These are phyloP conservation scores for Microctonus hyperodae DNA, from an alignment of 2,888 invertebrate genomes.

Conservation along the genomic window DNA sequence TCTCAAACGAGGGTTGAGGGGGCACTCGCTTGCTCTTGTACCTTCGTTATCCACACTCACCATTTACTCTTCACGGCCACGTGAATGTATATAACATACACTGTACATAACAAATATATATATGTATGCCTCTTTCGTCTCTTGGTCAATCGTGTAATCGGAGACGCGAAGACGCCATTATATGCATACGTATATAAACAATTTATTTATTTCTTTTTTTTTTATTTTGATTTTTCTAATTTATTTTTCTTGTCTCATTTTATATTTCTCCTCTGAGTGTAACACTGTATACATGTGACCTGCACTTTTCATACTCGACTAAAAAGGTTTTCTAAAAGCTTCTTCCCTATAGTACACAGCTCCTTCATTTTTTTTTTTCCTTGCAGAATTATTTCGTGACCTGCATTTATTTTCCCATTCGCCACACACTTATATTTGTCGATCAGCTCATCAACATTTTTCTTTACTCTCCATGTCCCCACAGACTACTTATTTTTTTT, in stretches of 20 bases:
- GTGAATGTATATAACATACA: conserved; percentile 29
- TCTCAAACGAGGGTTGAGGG: conserved; percentile 31
- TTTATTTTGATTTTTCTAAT: not conserved
- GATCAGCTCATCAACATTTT: not conserved
- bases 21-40: conserved; percentile 57
- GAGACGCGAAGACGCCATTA: conserved; percentile 55
- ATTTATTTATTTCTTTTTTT: not conserved
- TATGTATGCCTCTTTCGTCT: conserved; percentile 18
- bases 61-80: conserved; percentile 55
- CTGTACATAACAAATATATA: no score
- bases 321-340: no score
- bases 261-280: not conserved
- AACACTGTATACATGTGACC: not conserved
- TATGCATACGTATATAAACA: conserved; percentile 29
- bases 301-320: no score
- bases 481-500: not conserved
- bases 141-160: conserved; percentile 48
- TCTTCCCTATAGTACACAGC: no score
- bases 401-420: not conserved
- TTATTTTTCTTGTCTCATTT: not conserved
- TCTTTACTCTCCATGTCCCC: not conserved
- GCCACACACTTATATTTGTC: not conserved
- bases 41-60: conserved; percentile 58
- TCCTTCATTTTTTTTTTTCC: no score
- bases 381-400: no score